Percentiles rank a stretch among this genome's conserved stretches.
Evolutionary conservation across 2,797 vertebrate genomes (phyloP).

Genomic region (Brachyalestes nurse): DNA sequence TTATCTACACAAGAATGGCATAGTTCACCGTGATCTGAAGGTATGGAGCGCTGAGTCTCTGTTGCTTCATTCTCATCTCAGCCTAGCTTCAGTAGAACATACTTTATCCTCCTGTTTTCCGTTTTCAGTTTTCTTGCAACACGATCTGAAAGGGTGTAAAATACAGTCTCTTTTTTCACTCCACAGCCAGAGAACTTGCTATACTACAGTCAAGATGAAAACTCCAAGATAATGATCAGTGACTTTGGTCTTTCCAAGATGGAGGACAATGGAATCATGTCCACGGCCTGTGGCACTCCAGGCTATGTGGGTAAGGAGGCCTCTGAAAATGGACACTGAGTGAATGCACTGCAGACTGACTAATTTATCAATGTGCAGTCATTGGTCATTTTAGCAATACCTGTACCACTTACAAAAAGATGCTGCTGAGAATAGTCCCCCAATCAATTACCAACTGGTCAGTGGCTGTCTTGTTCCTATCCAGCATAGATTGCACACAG

Average conservation of each 20-base stretch:
- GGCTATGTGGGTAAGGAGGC: slow-evolving; percentile 90
- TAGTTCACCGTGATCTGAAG: slow-evolving; percentile 96
- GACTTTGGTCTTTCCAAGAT: slow-evolving; percentile 98
- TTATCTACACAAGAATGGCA: slow-evolving; percentile 90
- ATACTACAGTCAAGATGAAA: slow-evolving; percentile 38
- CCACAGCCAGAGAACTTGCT: slow-evolving; percentile 12
- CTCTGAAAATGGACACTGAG: background rate
- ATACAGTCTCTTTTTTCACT: background rate
- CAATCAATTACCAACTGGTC: background rate
- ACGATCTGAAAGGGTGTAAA: too few species aligned
- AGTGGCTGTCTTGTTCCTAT: background rate
- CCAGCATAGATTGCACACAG: background rate
- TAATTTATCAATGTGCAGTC: background rate
- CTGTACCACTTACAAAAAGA: background rate
- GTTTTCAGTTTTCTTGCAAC: too few species aligned
- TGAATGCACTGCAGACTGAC: background rate
- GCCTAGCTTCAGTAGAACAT: too few species aligned
- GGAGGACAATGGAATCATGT: slow-evolving; percentile 93
- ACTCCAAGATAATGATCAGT: slow-evolving; percentile 98
- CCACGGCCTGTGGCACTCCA: slow-evolving; percentile 94
- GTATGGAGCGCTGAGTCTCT: slow-evolving; percentile 64
- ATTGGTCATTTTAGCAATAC: background rate
- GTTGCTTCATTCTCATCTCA: too few species aligned
- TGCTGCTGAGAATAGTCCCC: background rate
- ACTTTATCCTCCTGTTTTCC: background rate